A percentile compares a stretch with the other conserved stretches of the same genome.
phyloP scores from a whole-genome alignment of 1,140 invertebrate genomes.

The Cotesia chilonis region DNA sequence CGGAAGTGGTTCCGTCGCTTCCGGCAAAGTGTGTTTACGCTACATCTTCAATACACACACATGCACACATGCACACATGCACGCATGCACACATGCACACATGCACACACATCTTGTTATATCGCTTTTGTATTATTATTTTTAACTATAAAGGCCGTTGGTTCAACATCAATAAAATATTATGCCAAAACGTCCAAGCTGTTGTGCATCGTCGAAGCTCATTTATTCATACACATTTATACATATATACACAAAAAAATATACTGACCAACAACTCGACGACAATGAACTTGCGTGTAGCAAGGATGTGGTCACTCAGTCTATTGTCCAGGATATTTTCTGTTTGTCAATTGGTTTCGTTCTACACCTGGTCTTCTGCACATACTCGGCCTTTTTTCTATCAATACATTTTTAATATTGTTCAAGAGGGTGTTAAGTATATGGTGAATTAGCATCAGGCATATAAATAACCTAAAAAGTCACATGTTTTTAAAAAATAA shows the following conservation, averaged over 20 bases:
- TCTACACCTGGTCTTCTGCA: conserved; percentile 38
- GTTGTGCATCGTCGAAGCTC: conserved; percentile 21
- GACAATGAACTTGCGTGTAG: conserved; percentile 44
- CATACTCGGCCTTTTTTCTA: conserved; percentile 8
- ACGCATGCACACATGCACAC: background rate
- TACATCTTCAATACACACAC: background rate
- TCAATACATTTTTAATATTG: conserved; percentile 15
- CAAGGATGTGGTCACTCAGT: conserved; percentile 44
- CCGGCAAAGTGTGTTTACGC: conserved; percentile 16
- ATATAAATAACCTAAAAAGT: background rate
- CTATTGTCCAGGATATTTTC: conserved; percentile 34
- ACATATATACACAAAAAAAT: too few relatives aligned
- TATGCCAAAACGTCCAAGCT: conserved; percentile 28
- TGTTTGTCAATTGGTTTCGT: conserved; percentile 41
- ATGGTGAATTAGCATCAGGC: conserved; percentile 21
- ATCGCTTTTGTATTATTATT: background rate
- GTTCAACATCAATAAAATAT: conserved; percentile 9
- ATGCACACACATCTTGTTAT: background rate
- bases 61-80: background rate
- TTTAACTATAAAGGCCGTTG: conserved; percentile 13
- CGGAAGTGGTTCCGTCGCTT: conserved; percentile 36
- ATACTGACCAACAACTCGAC: conserved; percentile 17
- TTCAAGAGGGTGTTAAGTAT: conserved; percentile 26
- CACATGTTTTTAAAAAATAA: conserved; percentile 5
- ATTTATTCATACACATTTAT: too few relatives aligned